phyloP scores from a whole-genome alignment of 2,113 vertebrate genomes.

The Pachycephala philippinensis region DNA sequence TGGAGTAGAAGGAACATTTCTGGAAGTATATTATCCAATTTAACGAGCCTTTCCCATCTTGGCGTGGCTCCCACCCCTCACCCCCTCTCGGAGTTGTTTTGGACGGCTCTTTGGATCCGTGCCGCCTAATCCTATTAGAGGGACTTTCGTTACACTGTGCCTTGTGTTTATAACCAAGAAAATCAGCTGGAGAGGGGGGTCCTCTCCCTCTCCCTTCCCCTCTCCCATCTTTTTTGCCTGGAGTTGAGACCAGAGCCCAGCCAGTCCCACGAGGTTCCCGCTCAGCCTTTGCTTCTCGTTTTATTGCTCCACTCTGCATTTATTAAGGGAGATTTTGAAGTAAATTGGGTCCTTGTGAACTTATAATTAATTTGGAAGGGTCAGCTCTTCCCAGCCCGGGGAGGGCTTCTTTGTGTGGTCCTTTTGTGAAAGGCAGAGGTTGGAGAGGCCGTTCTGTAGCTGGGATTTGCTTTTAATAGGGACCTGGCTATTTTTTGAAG shows the following conservation, averaged over 20 bases:
- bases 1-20: slow-evolving; percentile 52
- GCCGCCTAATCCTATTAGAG: slow-evolving; percentile 61
- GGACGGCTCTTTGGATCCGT: slow-evolving; percentile 7
- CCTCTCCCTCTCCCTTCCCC: not conserved
- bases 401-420: slow-evolving; percentile 48
- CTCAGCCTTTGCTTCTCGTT: not conserved
- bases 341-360: slow-evolving; percentile 41
- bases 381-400: slow-evolving; percentile 13
- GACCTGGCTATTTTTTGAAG: slow-evolving; percentile 13
- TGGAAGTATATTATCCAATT: slow-evolving; percentile 57
- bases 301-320: not conserved
- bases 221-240: not conserved
- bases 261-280: not conserved
- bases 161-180: slow-evolving; percentile 39
- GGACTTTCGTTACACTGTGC: slow-evolving; percentile 40
- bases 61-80: slow-evolving; percentile 29
- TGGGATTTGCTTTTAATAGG: slow-evolving; percentile 16
- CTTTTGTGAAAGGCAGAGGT: slow-evolving; percentile 7
- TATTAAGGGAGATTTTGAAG: slow-evolving; percentile 1
- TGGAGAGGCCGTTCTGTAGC: not conserved
- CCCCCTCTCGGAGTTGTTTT: slow-evolving; percentile 9
- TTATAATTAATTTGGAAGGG: slow-evolving; percentile 60
- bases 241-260: not conserved
- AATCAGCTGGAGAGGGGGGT: not conserved
- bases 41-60: slow-evolving; percentile 40